Conservation (phyloP, 2,797 vertebrate genomes). For the Gymnopithys bicolor region DNA sequence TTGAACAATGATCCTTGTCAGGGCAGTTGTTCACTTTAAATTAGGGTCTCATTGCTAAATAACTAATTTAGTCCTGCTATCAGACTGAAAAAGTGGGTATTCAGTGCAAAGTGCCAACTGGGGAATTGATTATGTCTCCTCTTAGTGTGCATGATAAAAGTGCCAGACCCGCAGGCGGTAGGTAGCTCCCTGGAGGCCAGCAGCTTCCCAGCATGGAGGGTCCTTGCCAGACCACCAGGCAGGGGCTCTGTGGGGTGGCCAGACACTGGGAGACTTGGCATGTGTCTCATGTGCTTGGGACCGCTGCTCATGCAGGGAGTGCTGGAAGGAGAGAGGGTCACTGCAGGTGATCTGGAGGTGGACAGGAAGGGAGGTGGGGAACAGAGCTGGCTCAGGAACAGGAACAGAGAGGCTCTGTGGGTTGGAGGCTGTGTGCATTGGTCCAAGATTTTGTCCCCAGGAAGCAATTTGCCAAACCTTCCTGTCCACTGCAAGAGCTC, state of each 20-base stretch:
- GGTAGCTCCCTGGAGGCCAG: constrained; percentile 65
- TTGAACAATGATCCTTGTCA: constrained; percentile 87
- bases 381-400: neutral
- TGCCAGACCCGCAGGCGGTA: constrained; percentile 67
- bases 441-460: neutral
- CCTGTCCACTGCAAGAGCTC: neutral
- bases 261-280: rapidly evolving
- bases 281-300: rapidly evolving
- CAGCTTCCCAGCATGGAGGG: constrained; percentile 38
- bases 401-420: neutral
- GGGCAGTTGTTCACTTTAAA: constrained; percentile 84
- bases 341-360: neutral
- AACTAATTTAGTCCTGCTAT: constrained; percentile 88
- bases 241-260: rapidly evolving
- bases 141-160: constrained; percentile 83
- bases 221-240: constrained; percentile 1
- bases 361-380: neutral
- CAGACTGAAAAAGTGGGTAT: constrained; percentile 87
- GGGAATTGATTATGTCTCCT: constrained; percentile 88
- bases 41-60: constrained; percentile 87
- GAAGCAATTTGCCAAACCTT: rapidly evolving
- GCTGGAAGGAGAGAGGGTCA: neutral
- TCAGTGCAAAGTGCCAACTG: constrained; percentile 83
- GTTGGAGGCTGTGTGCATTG: rapidly evolving
- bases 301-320: rapidly evolving